A percentile compares a stretch with the other conserved stretches of the same genome.
Evolutionary conservation across 2,113 vertebrate species (phyloP).

Genomic region (Petaurus breviceps): DNA sequence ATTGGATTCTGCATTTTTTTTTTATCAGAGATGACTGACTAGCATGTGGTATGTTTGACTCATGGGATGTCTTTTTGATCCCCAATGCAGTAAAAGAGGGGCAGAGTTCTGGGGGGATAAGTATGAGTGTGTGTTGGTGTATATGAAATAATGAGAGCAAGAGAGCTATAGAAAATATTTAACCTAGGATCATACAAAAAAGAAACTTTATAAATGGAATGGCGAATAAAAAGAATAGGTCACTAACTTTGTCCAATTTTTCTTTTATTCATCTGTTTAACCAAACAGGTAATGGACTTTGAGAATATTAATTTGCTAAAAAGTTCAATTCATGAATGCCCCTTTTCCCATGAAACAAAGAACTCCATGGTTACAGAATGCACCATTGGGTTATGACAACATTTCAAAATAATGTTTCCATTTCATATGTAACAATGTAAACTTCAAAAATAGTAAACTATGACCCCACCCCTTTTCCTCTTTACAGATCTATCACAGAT

Average conservation of each 20-base stretch:
- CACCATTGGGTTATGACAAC: conserved; percentile 84
- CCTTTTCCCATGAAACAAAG: conserved; percentile 79
- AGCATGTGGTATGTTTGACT: not conserved
- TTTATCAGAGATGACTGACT: not conserved
- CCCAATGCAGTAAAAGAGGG: not conserved
- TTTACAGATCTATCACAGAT: conserved; percentile 88
- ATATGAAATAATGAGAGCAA: not conserved
- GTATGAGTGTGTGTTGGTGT: not conserved
- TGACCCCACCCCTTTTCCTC: conserved; percentile 74
- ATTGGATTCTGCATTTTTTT: not conserved
- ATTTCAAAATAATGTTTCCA: conserved; percentile 84
- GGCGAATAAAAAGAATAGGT: conserved; percentile 43
- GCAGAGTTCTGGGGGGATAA: not conserved
- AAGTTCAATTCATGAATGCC: conserved; percentile 83
- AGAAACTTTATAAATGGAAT: not conserved
- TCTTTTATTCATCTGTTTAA: conserved; percentile 86
- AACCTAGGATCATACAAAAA: not conserved
- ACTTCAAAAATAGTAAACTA: conserved; percentile 90
- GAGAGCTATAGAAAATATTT: not conserved
- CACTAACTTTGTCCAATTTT: conserved; percentile 46
- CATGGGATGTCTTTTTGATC: not conserved
- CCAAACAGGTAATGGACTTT: conserved; percentile 87
- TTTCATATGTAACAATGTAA: conserved; percentile 89
- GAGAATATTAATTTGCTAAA: conserved; percentile 84
- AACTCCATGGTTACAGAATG: conserved; percentile 80